Base-by-base conservation (phyloP, 2,113 vertebrate species). In the Bambusicola thoracicus region DNA sequence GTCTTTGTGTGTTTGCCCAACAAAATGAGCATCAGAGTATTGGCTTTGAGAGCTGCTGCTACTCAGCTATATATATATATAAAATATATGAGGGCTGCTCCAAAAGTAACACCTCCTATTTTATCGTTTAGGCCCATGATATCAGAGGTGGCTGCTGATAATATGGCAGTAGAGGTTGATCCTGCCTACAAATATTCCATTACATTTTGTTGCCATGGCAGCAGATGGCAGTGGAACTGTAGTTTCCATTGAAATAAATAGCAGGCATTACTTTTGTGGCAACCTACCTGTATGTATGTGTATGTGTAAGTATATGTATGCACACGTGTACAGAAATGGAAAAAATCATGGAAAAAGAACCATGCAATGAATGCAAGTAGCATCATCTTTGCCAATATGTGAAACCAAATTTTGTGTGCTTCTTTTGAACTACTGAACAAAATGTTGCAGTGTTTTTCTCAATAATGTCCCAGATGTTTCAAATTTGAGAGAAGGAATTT, bases 331-430 rank as follows among this genome's bases (percentile, higher is more conserved):
- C 24, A 27, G 24, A 15, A 21, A 20, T 3, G 2, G 80, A 25
- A 25, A 80, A 73, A 44, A 13, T n/a, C 40, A 43, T 18, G 7
- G 24, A 38, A 76, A 36, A 83, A 56, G 5, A 5, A 68, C 12
- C 41, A 21, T 0, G 0, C 8, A 80, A 51, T 7, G 5, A 32
- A 19, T 43, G 14, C 41, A 61, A 41, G 34, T 11, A 34, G 2
- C 34, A 65, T 41, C 6, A 3, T 30, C 10, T 14, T 34, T 86
- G 59, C 44, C 25, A 59, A 32, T 34, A 11, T 6, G 53, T 8
- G 11, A 86, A 76, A 66, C 13, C 10, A 88, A 30, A 43, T 34
- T 44, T 83, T 7, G 20, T 51, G 21, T 34, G 11, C 43, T 44
- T 67, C 13, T 53, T 30, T 72, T 22, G 32, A 76, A 51, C 21